Evolutionary conservation across 1,140 invertebrate genomes (phyloP).

Genomic region (Plectrocnemia conspersa): DNA sequence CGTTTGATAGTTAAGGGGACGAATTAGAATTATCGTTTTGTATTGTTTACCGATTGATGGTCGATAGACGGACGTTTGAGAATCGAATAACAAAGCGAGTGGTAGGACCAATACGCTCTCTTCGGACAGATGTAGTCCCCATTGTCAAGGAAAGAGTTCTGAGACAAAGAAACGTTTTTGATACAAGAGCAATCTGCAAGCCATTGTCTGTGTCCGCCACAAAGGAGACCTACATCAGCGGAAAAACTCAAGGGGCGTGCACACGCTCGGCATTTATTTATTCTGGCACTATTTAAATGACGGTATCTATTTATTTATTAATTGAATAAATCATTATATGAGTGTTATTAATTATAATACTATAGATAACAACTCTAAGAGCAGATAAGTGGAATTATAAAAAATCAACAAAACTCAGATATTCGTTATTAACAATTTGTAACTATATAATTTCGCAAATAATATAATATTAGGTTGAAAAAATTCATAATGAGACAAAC

Average conservation of each 20-base stretch:
- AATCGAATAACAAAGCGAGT: conserved; percentile 10
- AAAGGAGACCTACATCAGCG: conserved; percentile 35
- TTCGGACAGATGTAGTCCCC: conserved; percentile 17
- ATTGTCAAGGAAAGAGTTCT: conserved; percentile 22
- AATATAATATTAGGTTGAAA: no score
- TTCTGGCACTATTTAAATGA: no score
- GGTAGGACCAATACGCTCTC: not conserved
- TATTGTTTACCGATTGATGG: not conserved
- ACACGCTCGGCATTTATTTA: not conserved
- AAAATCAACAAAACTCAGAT: no score
- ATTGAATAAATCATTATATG: no score
- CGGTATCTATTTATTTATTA: no score
- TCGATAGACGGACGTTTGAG: not conserved
- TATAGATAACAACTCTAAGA: no score
- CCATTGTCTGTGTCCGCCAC: conserved; percentile 28
- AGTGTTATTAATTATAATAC: no score
- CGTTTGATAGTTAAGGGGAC: not conserved
- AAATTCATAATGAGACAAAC: no score
- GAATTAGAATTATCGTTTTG: not conserved
- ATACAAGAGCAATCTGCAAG: conserved; percentile 28
- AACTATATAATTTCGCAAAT: no score
- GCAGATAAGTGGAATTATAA: no score
- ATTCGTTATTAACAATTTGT: no score
- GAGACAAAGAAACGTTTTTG: conserved; percentile 24
- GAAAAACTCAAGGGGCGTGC: conserved; percentile 14